Base-by-base conservation (phyloP, 2,113 vertebrate genomes). In the Apodemus sylvaticus region DNA sequence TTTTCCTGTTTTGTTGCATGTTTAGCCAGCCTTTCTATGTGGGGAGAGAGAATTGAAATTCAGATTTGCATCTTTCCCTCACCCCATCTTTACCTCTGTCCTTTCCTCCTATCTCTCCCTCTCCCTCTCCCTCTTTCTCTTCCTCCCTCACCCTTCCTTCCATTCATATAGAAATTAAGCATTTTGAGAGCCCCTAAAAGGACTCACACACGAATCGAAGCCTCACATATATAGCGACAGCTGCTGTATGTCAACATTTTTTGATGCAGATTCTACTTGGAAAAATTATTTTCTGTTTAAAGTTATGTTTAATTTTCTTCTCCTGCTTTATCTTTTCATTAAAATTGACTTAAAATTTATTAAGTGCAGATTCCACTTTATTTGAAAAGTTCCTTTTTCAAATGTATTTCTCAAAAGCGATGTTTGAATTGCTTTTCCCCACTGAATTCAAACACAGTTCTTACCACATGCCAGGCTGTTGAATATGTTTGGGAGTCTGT, bases 111-210 rank as follows among this genome's bases (percentile, higher is more conserved):
- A 22, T 1, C 7, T 1, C 20, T 3, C 10, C 48, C 0, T 1
- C 4, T 4, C 42, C 3, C 7, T 1, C 20, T 3, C 10, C 48
- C 0, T 1, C 4, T 58, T 3, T 17, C 7, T 13, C 6, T 9
- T 3, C 22, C 19, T 11, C 31, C 16, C 34, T 29, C 51, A 48
- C 45, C 10, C 16, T 53, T 4, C 29, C 31, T 82, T 7, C 29
- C 39, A 45, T 64, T 29, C 24, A 19, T 82, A 26, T 26, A 82
- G 53, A 82, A 60, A 39, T 26, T 14, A 82, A 60, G 14, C 53
- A 14, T 24, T 39, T 26, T 16, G 36, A 82, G 55, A 58, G 20
- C 36, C 20, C 79, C 60, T 82, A 14, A 39, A 58, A 82, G 36
- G 12, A 39, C 11, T 60, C 12, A 39, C 26, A 5, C 36, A 39